phyloP scores from a whole-genome alignment of 1,140 invertebrate genomes.

The Homalodisca vitripennis region DNA sequence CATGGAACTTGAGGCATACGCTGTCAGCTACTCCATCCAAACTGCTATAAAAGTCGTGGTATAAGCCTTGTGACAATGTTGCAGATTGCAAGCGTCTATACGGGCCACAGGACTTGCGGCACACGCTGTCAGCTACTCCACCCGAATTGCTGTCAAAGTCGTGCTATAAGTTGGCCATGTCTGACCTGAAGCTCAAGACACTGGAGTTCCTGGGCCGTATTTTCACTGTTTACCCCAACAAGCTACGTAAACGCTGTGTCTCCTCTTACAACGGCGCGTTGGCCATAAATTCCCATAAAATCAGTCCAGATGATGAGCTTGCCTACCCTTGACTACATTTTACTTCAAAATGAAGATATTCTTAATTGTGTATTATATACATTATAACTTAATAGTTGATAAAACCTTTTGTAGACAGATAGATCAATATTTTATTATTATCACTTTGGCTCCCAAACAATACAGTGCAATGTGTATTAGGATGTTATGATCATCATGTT shows the following conservation, averaged over 20 bases:
- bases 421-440: no score
- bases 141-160: not conserved
- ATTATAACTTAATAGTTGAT: no score
- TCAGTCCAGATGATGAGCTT: constrained; percentile 5
- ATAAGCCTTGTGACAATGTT: no score
- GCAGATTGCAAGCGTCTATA: not conserved
- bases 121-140: not conserved
- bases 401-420: no score
- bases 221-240: constrained; percentile 14
- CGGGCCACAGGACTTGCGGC: constrained; percentile 1
- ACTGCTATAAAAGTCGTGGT: not conserved
- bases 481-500: no score
- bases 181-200: constrained; percentile 6
- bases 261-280: not conserved
- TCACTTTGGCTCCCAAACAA: no score
- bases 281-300: constrained; percentile 10
- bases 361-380: no score
- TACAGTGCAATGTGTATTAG: no score
- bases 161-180: constrained; percentile 13
- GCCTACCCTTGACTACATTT: constrained; percentile 19
- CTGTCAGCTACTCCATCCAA: no score
- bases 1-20: no score
- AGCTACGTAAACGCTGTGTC: constrained; percentile 4
- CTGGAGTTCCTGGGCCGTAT: constrained; percentile 12
- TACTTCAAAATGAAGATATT: no score